These are phyloP conservation scores for Stomatorhinus ivindoensis DNA, from an alignment of 2,113 vertebrate genomes.

Conservation along the genomic window DNA sequence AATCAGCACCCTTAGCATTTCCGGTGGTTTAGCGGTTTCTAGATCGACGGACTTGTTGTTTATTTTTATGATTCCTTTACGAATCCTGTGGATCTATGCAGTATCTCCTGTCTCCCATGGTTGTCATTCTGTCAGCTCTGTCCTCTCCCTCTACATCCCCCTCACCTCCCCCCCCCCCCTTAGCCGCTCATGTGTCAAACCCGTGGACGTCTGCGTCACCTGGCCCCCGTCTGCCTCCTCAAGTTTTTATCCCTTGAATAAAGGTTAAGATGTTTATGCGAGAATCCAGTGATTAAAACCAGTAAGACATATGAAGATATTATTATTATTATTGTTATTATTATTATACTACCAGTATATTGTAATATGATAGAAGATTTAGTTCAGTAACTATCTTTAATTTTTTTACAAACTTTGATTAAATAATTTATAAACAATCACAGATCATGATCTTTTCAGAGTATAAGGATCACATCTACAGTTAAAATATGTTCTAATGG, in stretches of 20 bases:
- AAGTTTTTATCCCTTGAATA: constrained; percentile 51
- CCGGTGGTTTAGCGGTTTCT: neutral
- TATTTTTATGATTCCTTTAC: constrained; percentile 21
- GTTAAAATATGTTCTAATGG: constrained; percentile 72
- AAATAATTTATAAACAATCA: constrained; percentile 73
- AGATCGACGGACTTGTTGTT: neutral
- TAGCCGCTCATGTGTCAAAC: constrained; percentile 46
- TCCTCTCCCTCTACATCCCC: constrained; percentile 35
- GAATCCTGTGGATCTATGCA: constrained; percentile 73
- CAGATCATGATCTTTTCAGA: constrained; percentile 67
- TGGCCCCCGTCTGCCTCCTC: constrained; percentile 53
- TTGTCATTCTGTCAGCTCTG: constrained; percentile 61
- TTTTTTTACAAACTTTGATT: constrained; percentile 79
- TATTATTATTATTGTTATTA: constrained; percentile 43
- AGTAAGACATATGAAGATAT: constrained; percentile 32
- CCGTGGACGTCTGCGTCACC: constrained; percentile 52
- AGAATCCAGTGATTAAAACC: constrained; percentile 34
- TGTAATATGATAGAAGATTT: constrained; percentile 76
- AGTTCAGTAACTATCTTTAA: constrained; percentile 71
- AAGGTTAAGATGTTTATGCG: constrained; percentile 52
- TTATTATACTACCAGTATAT: constrained; percentile 73
- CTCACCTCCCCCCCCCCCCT: constrained; percentile 35
- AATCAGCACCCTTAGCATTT: neutral
- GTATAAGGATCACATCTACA: constrained; percentile 66
- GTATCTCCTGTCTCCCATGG: constrained; percentile 53